Percentiles rank a stretch among this genome's conserved stretches.
phyloP scores from a whole-genome alignment of 2,113 vertebrate species.

The Martes martes region DNA sequence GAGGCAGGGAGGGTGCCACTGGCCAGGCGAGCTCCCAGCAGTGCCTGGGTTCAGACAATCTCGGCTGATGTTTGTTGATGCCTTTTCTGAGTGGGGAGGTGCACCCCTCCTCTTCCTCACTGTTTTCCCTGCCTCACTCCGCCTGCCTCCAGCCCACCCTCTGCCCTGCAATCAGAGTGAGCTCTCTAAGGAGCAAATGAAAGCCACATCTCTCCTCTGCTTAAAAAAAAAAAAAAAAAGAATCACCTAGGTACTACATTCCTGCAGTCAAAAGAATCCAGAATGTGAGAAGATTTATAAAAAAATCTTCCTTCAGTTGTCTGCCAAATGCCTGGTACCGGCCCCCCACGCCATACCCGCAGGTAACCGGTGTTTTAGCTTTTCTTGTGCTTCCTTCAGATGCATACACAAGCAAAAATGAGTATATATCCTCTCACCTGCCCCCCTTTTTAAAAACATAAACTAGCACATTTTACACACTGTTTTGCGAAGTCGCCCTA shows the following conservation, averaged over 20 bases:
- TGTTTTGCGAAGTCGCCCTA: background rate
- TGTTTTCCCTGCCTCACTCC: background rate
- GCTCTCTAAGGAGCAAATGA: background rate
- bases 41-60: no score
- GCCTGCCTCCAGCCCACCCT: no score
- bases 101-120: background rate
- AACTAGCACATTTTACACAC: background rate
- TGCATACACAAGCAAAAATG: background rate
- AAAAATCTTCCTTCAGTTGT: background rate
- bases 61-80: background rate
- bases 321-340: background rate
- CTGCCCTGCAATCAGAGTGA: background rate
- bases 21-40: background rate
- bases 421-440: background rate
- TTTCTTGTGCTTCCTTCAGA: background rate
- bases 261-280: background rate
- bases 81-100: fast-evolving
- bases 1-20: background rate
- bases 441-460: background rate
- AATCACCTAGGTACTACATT: background rate
- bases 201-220: background rate
- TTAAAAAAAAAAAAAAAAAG: background rate
- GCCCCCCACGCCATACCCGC: background rate
- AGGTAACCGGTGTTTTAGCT: background rate
- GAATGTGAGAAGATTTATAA: background rate